phyloP scores from a whole-genome alignment of 2,113 vertebrate genomes.

The Setophaga kirtlandii region DNA sequence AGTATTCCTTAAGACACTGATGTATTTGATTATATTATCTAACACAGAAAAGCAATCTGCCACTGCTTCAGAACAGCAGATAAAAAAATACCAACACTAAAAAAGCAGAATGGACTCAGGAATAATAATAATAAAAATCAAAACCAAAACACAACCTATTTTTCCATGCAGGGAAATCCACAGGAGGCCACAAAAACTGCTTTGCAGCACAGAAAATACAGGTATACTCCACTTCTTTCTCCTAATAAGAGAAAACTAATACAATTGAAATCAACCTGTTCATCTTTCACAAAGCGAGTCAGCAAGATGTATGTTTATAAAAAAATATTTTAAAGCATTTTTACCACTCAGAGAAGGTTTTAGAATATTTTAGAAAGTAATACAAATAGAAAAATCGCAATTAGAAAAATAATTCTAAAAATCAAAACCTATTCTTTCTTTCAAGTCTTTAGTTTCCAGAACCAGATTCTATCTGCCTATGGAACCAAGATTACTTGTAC shows the following conservation, averaged over 20 bases:
- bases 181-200: neutral
- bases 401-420: neutral
- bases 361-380: neutral
- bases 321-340: neutral
- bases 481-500: slow-evolving; percentile 13
- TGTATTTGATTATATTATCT: slow-evolving; percentile 16
- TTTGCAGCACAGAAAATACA: neutral
- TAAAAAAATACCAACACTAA: slow-evolving; percentile 2
- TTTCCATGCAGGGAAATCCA: neutral
- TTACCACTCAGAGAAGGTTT: neutral
- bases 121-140: neutral
- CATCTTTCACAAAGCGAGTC: neutral
- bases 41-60: neutral
- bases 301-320: neutral
- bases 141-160: neutral
- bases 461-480: neutral
- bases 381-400: neutral
- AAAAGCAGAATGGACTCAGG: neutral
- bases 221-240: neutral
- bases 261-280: neutral
- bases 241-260: neutral
- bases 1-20: slow-evolving; percentile 14
- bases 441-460: slow-evolving; percentile 12
- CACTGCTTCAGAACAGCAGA: slow-evolving; percentile 5
- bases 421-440: neutral